phyloP scores from a whole-genome alignment of 2,113 vertebrate species.

The Crocuta crocuta region DNA sequence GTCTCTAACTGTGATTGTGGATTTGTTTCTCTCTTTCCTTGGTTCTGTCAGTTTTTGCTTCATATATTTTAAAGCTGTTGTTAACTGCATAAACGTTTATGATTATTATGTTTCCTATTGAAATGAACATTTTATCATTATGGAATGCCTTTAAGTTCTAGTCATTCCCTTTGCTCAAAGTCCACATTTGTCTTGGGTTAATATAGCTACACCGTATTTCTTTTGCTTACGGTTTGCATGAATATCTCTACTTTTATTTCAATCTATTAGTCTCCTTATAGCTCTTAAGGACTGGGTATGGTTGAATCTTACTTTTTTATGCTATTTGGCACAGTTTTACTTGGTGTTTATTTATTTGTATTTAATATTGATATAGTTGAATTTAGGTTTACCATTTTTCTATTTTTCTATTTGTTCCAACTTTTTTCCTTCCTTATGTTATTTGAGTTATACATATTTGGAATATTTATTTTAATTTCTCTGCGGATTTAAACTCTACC shows the following conservation, averaged over 20 bases:
- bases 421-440: not conserved
- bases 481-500: not conserved
- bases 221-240: not conserved
- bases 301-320: not conserved
- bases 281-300: not conserved
- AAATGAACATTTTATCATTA: not conserved
- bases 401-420: conserved; percentile 3
- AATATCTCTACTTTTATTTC: conserved; percentile 3
- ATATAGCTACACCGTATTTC: not conserved
- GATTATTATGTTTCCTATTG: not conserved
- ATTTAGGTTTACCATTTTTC: conserved; percentile 29
- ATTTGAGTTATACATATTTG: not conserved
- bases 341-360: not conserved
- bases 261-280: not conserved
- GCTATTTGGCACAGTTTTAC: conserved; percentile 14
- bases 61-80: not conserved
- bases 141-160: conserved; percentile 23
- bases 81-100: not conserved
- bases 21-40: not conserved
- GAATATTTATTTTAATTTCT: conserved; percentile 1
- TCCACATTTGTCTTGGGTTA: not conserved
- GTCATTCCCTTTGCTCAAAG: not conserved
- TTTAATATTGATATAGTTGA: not conserved
- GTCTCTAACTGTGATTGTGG: not conserved
- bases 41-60: not conserved